Percentiles rank a stretch among this genome's conserved stretches.
phyloP scores from a whole-genome alignment of 2,888 invertebrate species.

The Allolobophora icterica region DNA sequence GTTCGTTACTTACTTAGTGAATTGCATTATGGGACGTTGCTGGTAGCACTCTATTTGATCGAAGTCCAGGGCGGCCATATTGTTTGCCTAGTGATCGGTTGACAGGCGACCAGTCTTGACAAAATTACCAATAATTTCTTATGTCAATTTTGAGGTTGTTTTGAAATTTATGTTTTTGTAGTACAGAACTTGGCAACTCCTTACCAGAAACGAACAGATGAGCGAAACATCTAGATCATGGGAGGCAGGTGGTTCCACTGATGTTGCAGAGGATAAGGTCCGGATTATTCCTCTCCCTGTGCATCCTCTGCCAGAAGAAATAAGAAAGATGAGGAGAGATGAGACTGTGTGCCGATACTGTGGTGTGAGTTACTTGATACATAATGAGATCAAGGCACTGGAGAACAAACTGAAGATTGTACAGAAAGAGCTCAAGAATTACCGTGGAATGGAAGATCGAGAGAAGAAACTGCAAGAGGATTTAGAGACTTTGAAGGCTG shows the following conservation, averaged over 20 bases:
- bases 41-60: too few species aligned
- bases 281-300: constrained; percentile 43
- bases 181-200: neutral
- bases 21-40: too few species aligned
- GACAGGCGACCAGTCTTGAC: too few species aligned
- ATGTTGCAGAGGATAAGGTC: neutral
- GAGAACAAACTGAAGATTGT: constrained; percentile 56
- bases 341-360: constrained; percentile 65
- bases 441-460: constrained; percentile 41
- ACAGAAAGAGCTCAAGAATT: constrained; percentile 41
- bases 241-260: neutral
- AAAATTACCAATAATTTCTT: too few species aligned
- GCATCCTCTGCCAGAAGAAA: constrained; percentile 63
- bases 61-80: too few species aligned
- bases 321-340: constrained; percentile 60
- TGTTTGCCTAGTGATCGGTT: too few species aligned
- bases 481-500: neutral
- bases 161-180: neutral
- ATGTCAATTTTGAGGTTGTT: neutral
- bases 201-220: neutral
- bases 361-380: constrained; percentile 66
- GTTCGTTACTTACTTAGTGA: too few species aligned
- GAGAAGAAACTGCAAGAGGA: constrained; percentile 41
- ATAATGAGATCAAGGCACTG: constrained; percentile 64
- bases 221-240: neutral